Evolutionary conservation across 1,140 invertebrate genomes (phyloP).

Genomic region (Halyomorpha halys): DNA sequence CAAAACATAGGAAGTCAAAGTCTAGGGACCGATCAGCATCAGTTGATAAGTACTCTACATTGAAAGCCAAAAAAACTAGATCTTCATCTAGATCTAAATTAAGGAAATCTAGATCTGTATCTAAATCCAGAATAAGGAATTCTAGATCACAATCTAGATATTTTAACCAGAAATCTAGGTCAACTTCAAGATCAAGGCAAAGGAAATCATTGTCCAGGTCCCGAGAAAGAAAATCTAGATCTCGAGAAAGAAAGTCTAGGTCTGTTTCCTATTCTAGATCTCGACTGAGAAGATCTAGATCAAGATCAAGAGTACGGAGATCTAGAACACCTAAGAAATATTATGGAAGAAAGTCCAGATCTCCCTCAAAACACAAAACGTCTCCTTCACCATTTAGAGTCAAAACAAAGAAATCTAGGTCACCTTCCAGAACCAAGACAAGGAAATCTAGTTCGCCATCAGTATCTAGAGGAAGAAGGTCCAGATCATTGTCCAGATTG

Average conservation of each 20-base stretch:
- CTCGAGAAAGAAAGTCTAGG: background rate
- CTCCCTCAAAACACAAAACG: background rate
- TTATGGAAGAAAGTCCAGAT: background rate
- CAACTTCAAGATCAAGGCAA: background rate
- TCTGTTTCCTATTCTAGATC: no score
- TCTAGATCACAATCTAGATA: slow-evolving; percentile 19
- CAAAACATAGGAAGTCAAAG: background rate
- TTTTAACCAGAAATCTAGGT: background rate
- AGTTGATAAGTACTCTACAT: no score
- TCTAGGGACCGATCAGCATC: background rate
- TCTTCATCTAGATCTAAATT: slow-evolving; percentile 13
- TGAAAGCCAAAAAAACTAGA: slow-evolving; percentile 21
- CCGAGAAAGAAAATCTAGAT: background rate
- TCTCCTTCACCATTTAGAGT: no score
- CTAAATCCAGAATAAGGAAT: slow-evolving; percentile 31
- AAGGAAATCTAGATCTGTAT: background rate
- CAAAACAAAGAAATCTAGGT: background rate
- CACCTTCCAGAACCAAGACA: background rate
- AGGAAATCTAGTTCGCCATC: background rate
- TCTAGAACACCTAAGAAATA: background rate
- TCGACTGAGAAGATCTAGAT: background rate
- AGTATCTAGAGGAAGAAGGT: background rate
- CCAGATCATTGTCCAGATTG: background rate
- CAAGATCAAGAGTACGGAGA: background rate
- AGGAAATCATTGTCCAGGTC: background rate